Evolutionary conservation across 2,113 vertebrate species (phyloP), one percentile per base, ranked within the genome.

Genomic region (Xenus cinereus): DNA sequence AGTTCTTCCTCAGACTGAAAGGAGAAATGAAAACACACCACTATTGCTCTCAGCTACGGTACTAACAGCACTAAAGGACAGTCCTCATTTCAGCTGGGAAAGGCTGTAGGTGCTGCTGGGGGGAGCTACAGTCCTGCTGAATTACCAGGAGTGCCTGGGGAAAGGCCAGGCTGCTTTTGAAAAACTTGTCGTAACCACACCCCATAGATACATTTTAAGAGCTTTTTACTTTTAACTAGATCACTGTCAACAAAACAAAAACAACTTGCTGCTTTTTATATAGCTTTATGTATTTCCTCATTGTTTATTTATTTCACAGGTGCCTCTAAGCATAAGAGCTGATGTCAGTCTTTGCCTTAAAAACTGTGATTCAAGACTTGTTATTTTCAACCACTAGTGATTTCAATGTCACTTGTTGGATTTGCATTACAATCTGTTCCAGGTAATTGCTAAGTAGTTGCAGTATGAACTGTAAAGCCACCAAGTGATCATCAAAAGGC

Each of bases 11-110:
- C 4, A 8, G 30, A 8, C 14, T 14, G 8, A 18, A 50, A 14
- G 2, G 32, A 71, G 30, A 53, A 48, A n/a, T 7, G 15, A 20
- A 74, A 94, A 27, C 19, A 19, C 3, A 0, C 4, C 0, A 0
- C 63, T n/a, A 8, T 20, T 53, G 20, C 22, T 15, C 21, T 27
- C 33, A 43, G 33, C 7, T 67, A 12, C n/a, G 9, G 32, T 10
- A 12, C 23, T 15, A 7, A 63, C 0, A 21, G 22, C 17, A 53
- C 8, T 20, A 22, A 35, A 45, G 15, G 37, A 64, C 30, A 71
- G 11, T 5, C 14, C 50, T 23, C 19, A 57, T 2, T 5, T 56
- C 53, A 15, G 7, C 11, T 9, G 21, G 57, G 32, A 35, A 64
- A 37, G 43, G 35, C 72, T 37, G 17, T 7, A 48, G 26, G 7